phyloP scores from a whole-genome alignment of 2,113 vertebrate genomes.

The Tachycineta bicolor region DNA sequence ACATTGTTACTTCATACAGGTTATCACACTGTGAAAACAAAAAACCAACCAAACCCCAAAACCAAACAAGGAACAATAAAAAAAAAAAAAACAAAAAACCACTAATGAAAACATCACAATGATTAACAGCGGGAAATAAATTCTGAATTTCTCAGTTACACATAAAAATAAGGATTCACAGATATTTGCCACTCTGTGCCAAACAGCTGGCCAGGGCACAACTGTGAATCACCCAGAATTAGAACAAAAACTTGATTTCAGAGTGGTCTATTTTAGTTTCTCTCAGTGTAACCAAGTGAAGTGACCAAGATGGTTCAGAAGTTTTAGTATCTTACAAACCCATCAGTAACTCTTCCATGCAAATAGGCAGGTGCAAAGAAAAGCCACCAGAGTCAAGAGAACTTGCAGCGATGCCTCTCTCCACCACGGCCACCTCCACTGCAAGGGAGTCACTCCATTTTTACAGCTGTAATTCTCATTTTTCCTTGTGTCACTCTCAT shows the following conservation, averaged over 20 bases:
- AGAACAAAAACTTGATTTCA: slow-evolving; percentile 32
- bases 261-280: neutral
- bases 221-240: neutral
- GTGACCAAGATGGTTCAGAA: neutral
- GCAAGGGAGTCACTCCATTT: neutral
- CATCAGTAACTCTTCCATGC: neutral
- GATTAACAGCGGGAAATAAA: neutral
- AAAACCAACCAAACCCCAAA: neutral
- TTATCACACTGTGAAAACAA: neutral
- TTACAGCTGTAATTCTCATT: neutral
- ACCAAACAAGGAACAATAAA: neutral
- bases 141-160: neutral
- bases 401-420: neutral
- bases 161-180: neutral
- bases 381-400: neutral
- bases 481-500: neutral
- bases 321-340: neutral
- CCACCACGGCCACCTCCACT: neutral
- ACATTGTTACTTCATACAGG: neutral
- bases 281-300: neutral
- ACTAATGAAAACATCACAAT: neutral
- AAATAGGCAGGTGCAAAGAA: neutral
- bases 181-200: neutral
- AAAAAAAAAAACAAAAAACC: neutral
- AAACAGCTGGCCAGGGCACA: neutral